Percentiles rank a stretch among this genome's conserved stretches.
Evolutionary conservation across 2,113 vertebrate genomes (phyloP).

Genomic region (Menidia beryllina): DNA sequence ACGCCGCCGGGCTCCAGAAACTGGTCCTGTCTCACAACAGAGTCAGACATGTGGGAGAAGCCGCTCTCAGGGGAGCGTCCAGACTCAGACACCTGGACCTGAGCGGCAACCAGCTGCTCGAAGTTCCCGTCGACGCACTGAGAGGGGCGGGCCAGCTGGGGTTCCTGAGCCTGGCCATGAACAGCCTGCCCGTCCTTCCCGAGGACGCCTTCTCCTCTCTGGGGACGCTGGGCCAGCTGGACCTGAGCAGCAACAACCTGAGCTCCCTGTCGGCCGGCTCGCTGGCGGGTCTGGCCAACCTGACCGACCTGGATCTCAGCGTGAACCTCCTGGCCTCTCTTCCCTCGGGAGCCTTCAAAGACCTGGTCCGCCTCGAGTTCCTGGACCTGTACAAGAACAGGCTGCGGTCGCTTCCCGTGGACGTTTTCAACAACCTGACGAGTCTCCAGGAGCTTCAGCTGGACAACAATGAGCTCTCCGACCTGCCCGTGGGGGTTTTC

Average conservation of each 20-base stretch:
- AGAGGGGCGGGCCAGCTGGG: slow-evolving; percentile 32
- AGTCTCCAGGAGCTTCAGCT: slow-evolving; percentile 61
- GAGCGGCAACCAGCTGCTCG: slow-evolving; percentile 60
- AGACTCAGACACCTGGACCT: slow-evolving; percentile 66
- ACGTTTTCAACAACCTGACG: slow-evolving; percentile 58
- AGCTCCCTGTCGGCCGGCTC: slow-evolving; percentile 43
- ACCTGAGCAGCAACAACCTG: slow-evolving; percentile 69
- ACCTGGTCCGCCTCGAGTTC: slow-evolving; percentile 37
- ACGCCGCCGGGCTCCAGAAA: slow-evolving; percentile 46
- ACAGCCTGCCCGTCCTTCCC: slow-evolving; percentile 53
- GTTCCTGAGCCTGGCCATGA: slow-evolving; percentile 62
- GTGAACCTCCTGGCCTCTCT: slow-evolving; percentile 64
- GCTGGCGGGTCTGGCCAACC: slow-evolving; percentile 51
- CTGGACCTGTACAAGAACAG: slow-evolving; percentile 73
- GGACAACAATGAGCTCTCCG: slow-evolving; percentile 66
- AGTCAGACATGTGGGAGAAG: slow-evolving; percentile 31
- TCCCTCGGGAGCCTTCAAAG: slow-evolving; percentile 42
- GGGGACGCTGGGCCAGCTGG: slow-evolving; percentile 44
- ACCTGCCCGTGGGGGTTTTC: slow-evolving; percentile 43
- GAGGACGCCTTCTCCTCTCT: slow-evolving; percentile 55
- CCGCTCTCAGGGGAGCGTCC: slow-evolving; percentile 55
- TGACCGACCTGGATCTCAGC: slow-evolving; percentile 65
- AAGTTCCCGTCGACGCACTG: slow-evolving; percentile 56
- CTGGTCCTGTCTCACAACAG: slow-evolving; percentile 68
- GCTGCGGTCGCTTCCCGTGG: slow-evolving; percentile 48